These are phyloP conservation scores for Chrysomela aeneicollis DNA, from an alignment of 2,888 invertebrate species.

Conservation along the genomic window DNA sequence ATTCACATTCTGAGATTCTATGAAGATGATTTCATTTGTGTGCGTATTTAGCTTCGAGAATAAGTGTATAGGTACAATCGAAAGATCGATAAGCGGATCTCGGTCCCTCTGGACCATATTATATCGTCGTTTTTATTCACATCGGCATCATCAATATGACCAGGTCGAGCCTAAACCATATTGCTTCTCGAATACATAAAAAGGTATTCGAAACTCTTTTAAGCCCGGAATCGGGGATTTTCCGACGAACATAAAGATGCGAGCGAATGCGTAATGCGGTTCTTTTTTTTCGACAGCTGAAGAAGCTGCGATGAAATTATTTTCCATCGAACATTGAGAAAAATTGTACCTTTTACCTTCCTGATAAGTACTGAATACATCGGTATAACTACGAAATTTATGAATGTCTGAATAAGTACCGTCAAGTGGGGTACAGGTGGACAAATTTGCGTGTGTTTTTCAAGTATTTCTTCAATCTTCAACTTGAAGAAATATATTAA, in stretches of 20 bases:
- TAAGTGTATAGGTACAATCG: slow-evolving; percentile 37
- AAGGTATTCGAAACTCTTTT: slow-evolving; percentile 48
- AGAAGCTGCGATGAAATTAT: no score
- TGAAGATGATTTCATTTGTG: slow-evolving; percentile 32
- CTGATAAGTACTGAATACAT: no score
- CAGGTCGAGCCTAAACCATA: slow-evolving; percentile 52
- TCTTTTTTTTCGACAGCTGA: background rate
- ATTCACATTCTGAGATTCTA: no score
- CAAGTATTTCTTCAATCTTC: no score
- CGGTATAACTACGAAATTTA: no score
- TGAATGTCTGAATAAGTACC: no score
- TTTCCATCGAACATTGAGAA: background rate
- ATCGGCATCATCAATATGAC: slow-evolving; percentile 54
- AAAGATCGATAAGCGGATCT: slow-evolving; percentile 47
- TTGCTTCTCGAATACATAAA: slow-evolving; percentile 48
- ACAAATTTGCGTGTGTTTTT: no score
- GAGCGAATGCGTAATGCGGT: background rate
- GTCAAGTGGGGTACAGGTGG: no score
- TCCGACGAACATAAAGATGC: slow-evolving; percentile 2
- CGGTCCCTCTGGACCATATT: slow-evolving; percentile 49
- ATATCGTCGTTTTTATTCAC: slow-evolving; percentile 51
- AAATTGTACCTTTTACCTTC: no score
- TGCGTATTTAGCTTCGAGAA: slow-evolving; percentile 28
- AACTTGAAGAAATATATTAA: no score
- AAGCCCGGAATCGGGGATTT: slow-evolving; percentile 33